Conservation (phyloP, 2,113 vertebrate species). For the Tachysurus vachellii region DNA sequence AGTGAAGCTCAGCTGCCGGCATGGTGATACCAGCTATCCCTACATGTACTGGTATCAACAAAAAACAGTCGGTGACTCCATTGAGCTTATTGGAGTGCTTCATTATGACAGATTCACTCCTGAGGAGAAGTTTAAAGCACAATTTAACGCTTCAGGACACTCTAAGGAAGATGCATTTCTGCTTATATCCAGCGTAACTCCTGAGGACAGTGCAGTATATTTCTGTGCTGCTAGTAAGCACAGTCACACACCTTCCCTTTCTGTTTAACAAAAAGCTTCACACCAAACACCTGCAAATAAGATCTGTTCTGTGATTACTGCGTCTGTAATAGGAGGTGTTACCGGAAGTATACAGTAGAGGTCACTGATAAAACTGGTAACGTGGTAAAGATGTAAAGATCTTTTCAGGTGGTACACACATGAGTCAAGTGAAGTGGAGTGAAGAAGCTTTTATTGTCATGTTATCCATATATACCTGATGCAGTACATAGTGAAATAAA, state of each 20-base stretch:
- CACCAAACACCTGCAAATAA: slow-evolving; percentile 31
- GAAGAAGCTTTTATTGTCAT: not conserved
- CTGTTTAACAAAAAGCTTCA: slow-evolving; percentile 26
- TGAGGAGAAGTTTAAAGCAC: slow-evolving; percentile 33
- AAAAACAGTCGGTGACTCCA: slow-evolving; percentile 42
- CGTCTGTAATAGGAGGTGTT: not conserved
- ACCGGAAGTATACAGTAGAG: not conserved
- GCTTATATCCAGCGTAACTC: slow-evolving; percentile 11
- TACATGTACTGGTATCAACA: slow-evolving; percentile 57
- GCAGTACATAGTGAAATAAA: no score
- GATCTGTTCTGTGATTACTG: not conserved
- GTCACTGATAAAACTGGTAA: not conserved
- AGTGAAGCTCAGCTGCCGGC: slow-evolving; percentile 46
- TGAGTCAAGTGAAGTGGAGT: not conserved
- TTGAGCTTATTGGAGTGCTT: slow-evolving; percentile 40
- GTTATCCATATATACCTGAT: no score
- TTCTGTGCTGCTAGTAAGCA: slow-evolving; percentile 58
- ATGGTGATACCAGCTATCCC: slow-evolving; percentile 42
- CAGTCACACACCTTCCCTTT: slow-evolving; percentile 23
- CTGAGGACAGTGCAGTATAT: slow-evolving; percentile 45
- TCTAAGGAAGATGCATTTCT: slow-evolving; percentile 26
- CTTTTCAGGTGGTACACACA: no score
- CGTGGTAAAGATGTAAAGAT: not conserved
- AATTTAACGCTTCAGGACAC: slow-evolving; percentile 41
- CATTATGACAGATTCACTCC: not conserved